Evolutionary conservation across 2,888 invertebrate species (phyloP), one percentile per base, ranked within the genome.

Genomic region (Cordilura impudica): DNA sequence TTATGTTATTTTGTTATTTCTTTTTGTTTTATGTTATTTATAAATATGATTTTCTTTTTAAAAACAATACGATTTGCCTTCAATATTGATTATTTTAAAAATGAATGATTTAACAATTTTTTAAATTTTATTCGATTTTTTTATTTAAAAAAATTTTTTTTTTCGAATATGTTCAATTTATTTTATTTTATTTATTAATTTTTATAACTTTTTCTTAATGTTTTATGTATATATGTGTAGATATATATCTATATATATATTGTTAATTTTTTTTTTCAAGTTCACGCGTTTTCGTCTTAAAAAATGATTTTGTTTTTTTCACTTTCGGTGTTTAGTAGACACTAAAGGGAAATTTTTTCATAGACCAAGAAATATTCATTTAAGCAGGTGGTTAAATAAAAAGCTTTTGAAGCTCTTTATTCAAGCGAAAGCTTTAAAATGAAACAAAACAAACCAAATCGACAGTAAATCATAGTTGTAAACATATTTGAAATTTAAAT

Each of bases 271-370:
- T 14, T 18, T 16, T 65, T 75, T 79, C 79, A 79, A 79, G 72
- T 72, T 75, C 71, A 79, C 63, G 53, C 49, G 18, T 58, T 35
- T 45, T 54, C 18, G 54, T 45, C 29, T 16, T 56, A 31, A 79
- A 47, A 61, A 49, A 31, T 61, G 29, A 21, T 51, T 71, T 47
- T 16, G 61, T 47, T 23, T 71, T 75, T 72, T 72, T 75, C 67
- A 79, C 79, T 71, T 79, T 79, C 75, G 75, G 67, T 79, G 75
- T 75, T 79, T 75, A 67, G 49, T 72, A 61, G 75, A 72, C 75
- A 75, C 75, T 72, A 67, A 77, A 79, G 75, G 79, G 75, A 75
- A 75, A 67, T 61, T 63, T 67, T 71, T 79, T 61, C 56, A 67
- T 56, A 45, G 14, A 47, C 16, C 45, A 63, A 58, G 39, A 19